phyloP scores from a whole-genome alignment of 2,888 invertebrate species.

The Meta bourneti region DNA sequence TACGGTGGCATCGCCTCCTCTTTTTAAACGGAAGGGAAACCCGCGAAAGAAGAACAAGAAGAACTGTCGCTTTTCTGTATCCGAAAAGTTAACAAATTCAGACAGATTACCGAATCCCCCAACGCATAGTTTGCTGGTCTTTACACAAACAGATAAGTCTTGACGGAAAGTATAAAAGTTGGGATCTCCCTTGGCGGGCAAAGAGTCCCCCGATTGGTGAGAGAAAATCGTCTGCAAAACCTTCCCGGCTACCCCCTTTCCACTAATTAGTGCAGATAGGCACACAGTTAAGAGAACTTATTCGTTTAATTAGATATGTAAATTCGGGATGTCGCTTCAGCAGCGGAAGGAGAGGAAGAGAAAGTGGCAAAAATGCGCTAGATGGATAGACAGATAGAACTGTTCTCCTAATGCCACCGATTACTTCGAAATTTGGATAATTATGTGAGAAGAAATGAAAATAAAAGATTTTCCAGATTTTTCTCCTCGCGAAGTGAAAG shows the following conservation, averaged over 20 bases:
- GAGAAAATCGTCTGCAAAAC: constrained; percentile 62
- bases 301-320: constrained; percentile 76
- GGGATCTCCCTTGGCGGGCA: constrained; percentile 7
- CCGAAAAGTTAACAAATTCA: constrained; percentile 74
- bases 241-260: constrained; percentile 47
- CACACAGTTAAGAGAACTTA: constrained; percentile 65
- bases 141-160: constrained; percentile 72
- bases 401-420: constrained; percentile 61
- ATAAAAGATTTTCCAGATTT: constrained; percentile 73
- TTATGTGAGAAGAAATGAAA: constrained; percentile 56
- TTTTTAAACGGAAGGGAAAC: not conserved
- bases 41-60: constrained; percentile 34
- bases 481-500: constrained; percentile 40
- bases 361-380: constrained; percentile 13
- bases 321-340: constrained; percentile 63
- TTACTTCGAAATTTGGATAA: constrained; percentile 67
- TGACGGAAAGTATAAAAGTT: constrained; percentile 54
- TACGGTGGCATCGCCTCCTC: constrained; percentile 24
- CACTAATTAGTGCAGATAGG: constrained; percentile 70
- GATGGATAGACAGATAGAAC: not conserved
- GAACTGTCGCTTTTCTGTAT: constrained; percentile 53
- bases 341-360: not conserved
- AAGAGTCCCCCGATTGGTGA: constrained; percentile 38
- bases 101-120: constrained; percentile 72
- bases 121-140: constrained; percentile 72